A percentile compares a stretch with the other conserved stretches of the same genome.
Evolutionary conservation across 1,140 invertebrate species (phyloP).

Genomic region (Mamestra configurata): DNA sequence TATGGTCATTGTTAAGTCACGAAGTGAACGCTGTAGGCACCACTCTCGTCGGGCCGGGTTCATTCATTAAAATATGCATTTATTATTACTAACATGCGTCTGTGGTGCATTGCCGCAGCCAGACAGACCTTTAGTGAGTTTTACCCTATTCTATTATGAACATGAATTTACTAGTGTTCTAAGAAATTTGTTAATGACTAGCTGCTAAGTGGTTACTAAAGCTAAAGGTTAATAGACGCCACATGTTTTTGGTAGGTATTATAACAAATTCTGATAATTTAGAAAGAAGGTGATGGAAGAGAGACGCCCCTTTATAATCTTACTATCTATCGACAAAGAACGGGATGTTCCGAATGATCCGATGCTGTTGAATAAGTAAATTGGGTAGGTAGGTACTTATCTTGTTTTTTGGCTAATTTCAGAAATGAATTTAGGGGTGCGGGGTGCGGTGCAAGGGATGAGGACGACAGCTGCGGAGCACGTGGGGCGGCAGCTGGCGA

Average conservation of each 20-base stretch:
- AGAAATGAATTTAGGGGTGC: conserved; percentile 46
- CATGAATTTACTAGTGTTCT: neutral
- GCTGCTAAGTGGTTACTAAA: too few relatives aligned
- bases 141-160: neutral
- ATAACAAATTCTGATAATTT: neutral
- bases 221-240: neutral
- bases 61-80: conserved; percentile 77
- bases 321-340: neutral
- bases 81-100: conserved; percentile 60
- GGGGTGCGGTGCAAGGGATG: conserved; percentile 64
- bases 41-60: conserved; percentile 62
- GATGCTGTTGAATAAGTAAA: neutral
- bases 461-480: conserved; percentile 79
- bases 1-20: conserved; percentile 64
- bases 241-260: neutral
- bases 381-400: conserved; percentile 17
- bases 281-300: too few relatives aligned
- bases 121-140: conserved; percentile 37
- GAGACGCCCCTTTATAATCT: too few relatives aligned
- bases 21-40: conserved; percentile 59
- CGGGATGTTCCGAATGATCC: neutral
- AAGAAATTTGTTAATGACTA: neutral
- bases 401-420: conserved; percentile 30
- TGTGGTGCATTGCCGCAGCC: conserved; percentile 42
- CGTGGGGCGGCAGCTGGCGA: conserved; percentile 78